phyloP scores from a whole-genome alignment of 2,888 invertebrate species.

The Drosophila picticornis region DNA sequence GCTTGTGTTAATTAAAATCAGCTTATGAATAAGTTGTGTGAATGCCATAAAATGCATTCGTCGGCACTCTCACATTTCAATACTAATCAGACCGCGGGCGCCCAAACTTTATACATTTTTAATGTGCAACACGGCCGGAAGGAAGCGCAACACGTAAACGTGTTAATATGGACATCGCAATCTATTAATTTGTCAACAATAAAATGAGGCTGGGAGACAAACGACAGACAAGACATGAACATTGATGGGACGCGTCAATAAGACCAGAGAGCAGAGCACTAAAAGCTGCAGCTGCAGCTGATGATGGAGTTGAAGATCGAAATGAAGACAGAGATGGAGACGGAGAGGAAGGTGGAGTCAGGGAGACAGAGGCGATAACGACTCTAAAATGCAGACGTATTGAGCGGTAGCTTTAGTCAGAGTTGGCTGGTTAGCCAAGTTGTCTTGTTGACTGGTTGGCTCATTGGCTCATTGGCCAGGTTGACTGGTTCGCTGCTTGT shows the following conservation, averaged over 20 bases:
- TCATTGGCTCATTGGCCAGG: constrained; percentile 9
- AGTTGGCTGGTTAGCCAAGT: constrained; percentile 17
- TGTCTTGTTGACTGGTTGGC: constrained; percentile 14
- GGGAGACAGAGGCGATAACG: constrained; percentile 45
- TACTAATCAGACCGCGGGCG: constrained; percentile 72
- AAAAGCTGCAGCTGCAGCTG: constrained; percentile 9
- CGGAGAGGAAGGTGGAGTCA: constrained; percentile 4
- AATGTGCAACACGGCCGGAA: constrained; percentile 72
- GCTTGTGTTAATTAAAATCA: constrained; percentile 68
- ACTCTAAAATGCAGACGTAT: constrained; percentile 29
- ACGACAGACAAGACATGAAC: constrained; percentile 46
- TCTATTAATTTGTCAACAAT: constrained; percentile 84
- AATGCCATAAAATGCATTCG: constrained; percentile 69
- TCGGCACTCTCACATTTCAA: constrained; percentile 50
- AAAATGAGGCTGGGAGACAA: constrained; percentile 62
- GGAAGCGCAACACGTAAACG: constrained; percentile 81
- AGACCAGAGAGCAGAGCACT: constrained; percentile 33
- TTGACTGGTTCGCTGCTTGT: constrained; percentile 61
- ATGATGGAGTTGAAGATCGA: not conserved
- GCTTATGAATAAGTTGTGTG: constrained; percentile 61
- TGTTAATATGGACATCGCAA: constrained; percentile 83
- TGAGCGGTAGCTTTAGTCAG: constrained; percentile 25
- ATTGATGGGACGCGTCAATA: constrained; percentile 55
- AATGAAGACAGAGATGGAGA: not conserved
- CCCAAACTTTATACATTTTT: constrained; percentile 66